A percentile compares a stretch with the other conserved stretches of the same genome.
Evolutionary conservation across 2,797 vertebrate genomes (phyloP).

Genomic region (Megalops cyprinoides): DNA sequence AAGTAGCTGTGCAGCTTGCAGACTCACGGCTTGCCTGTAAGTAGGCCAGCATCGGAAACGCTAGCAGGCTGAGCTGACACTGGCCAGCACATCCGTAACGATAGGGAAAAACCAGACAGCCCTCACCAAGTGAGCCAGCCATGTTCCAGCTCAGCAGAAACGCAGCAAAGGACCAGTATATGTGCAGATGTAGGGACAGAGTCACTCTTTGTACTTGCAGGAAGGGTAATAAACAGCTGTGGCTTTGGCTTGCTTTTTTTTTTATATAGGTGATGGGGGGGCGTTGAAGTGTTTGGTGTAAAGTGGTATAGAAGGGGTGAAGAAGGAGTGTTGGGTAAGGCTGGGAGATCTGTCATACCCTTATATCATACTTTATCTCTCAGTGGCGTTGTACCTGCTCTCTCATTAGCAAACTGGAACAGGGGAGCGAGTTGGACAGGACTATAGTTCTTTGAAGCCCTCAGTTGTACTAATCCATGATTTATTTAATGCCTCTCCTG

Average conservation of each 20-base stretch:
- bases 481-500: constrained; percentile 6
- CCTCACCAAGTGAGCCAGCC: neutral
- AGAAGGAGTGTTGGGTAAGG: neutral
- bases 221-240: too few species aligned
- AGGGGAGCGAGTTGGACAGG: neutral
- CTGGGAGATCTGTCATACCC: neutral
- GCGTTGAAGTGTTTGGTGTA: neutral
- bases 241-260: too few species aligned
- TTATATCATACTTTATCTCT: neutral
- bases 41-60: neutral
- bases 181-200: neutral
- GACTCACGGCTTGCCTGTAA: neutral
- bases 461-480: constrained; percentile 11
- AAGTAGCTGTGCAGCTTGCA: neutral
- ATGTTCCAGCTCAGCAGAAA: neutral
- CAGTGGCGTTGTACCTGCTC: neutral
- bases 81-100: neutral
- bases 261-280: neutral
- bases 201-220: too few species aligned
- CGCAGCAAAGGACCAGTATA: neutral
- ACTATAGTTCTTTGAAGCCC: neutral
- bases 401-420: neutral
- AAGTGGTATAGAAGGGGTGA: neutral
- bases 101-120: neutral
- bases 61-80: neutral